Base-by-base conservation (phyloP, 37 sponge, comb jelly and placozoan species). In the Aplysina aerophoba region DNA sequence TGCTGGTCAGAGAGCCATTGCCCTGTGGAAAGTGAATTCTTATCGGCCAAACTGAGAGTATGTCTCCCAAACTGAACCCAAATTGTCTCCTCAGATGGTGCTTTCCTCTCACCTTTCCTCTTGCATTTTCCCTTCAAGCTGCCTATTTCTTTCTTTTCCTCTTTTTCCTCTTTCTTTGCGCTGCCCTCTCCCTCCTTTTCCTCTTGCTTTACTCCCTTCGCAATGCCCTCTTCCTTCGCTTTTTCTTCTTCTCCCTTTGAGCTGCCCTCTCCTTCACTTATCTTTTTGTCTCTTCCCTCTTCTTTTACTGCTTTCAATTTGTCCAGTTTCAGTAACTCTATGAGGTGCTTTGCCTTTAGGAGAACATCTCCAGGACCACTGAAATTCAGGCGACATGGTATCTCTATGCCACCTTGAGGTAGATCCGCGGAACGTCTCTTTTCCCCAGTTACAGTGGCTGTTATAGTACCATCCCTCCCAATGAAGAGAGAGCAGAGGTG, bases 361-460 rank as follows among this genome's bases (percentile, higher is more conserved):
- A 81, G 15, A 31, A 81, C 8, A 27, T 60, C 35, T 56, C 33
- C 28, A 15, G 16, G 21, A 8, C 82, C 82, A 25, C n/a, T 14
- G 15, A 83, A 72, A 20, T 15, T 60, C 31, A 81, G 15, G 11
- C 58, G 55, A 14, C 82, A 81, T 6, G 60, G 59, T 55, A 81
- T 60, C 55, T 81, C 82, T 17, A 81, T 55, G 22, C 82, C 83
- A 21, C 66, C 66, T 65, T 64, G 65, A 55, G 34, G 58, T 33
- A 73, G 35, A 15, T 73, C 75, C 37, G 75, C 31, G 6, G 75
- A 73, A 27, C 35, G 35, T n/a, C 71, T 25, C 35, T 68, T 83
- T 28, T 83, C n/a, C 4, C 67, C 68, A 12, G 66, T 68, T 11
- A 83, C 84, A 36, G 27, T 33, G 21, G 54, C 39, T 27, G 68